Conservation (phyloP, 2,797 vertebrate species). For the Dallia pectoralis region DNA sequence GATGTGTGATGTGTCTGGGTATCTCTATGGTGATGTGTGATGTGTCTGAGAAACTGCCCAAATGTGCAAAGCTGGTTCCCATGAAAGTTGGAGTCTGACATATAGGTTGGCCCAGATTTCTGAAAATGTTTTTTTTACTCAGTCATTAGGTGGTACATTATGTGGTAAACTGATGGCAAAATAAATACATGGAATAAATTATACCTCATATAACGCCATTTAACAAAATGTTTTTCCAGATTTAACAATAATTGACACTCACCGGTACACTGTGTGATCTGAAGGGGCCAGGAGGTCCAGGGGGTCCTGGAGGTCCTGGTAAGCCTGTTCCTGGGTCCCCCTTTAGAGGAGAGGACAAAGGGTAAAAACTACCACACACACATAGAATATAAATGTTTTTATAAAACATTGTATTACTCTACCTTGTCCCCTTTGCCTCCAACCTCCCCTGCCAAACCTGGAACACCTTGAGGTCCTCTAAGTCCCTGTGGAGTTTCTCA, state of each 20-base stretch:
- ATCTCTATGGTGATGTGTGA: too few relatives aligned
- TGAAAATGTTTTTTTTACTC: too few relatives aligned
- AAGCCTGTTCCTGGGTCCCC: conserved; percentile 70
- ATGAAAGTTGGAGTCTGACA: too few relatives aligned
- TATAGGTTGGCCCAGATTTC: too few relatives aligned
- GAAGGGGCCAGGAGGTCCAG: conserved; percentile 70
- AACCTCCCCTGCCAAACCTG: conserved; percentile 69
- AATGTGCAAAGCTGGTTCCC: too few relatives aligned
- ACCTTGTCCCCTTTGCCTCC: conserved; percentile 83
- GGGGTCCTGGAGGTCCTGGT: conserved; percentile 73
- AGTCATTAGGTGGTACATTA: too few relatives aligned
- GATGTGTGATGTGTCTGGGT: too few relatives aligned
- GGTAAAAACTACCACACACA: neutral
- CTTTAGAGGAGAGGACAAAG: conserved; percentile 48
- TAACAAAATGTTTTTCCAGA: neutral
- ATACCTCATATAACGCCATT: neutral
- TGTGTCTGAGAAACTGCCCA: too few relatives aligned
- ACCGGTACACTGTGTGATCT: conserved; percentile 66
- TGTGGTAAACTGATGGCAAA: too few relatives aligned
- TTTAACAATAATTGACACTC: conserved; percentile 26
- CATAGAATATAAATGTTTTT: neutral
- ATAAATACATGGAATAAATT: too few relatives aligned
- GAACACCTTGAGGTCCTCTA: conserved; percentile 60
- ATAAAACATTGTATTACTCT: neutral
- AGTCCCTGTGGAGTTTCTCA: conserved; percentile 65